phyloP scores from a whole-genome alignment of 2,888 invertebrate species.

The Fabriciana adippe region DNA sequence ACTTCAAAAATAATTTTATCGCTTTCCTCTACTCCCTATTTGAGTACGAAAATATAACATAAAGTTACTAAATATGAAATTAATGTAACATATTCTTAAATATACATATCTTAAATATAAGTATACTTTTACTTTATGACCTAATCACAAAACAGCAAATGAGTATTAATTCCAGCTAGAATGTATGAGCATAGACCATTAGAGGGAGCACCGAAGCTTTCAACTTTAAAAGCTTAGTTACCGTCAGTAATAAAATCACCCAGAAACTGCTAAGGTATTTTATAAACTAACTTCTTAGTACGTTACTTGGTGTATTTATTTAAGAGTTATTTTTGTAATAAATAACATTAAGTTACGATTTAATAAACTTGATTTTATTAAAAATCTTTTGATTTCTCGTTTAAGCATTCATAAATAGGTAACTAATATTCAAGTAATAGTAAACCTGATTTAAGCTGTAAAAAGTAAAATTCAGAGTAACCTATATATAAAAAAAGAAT shows the following conservation, averaged over 20 bases:
- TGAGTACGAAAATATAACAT: too few species aligned
- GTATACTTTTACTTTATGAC: neutral
- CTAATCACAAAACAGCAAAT: conserved; percentile 6
- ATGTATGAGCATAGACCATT: conserved; percentile 15
- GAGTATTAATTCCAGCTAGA: conserved; percentile 6
- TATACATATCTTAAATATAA: conserved; percentile 11
- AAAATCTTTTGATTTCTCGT: too few species aligned
- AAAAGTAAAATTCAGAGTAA: too few species aligned
- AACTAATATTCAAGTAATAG: too few species aligned
- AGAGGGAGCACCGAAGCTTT: conserved; percentile 9
- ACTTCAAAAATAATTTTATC: too few species aligned
- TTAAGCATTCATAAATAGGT: too few species aligned
- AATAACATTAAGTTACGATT: neutral
- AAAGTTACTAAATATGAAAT: too few species aligned
- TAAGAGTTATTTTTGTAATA: neutral
- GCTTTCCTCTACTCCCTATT: too few species aligned
- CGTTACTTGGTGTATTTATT: neutral
- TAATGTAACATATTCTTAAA: neutral
- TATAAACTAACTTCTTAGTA: neutral
- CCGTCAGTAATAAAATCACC: conserved; percentile 11
- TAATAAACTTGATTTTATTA: too few species aligned
- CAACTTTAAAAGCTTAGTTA: conserved; percentile 21
- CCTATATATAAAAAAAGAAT: too few species aligned
- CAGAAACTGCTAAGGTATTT: neutral
- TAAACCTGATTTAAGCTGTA: too few species aligned